Conservation (phyloP, 2,113 vertebrate species). For the Seriola aureovittata region DNA sequence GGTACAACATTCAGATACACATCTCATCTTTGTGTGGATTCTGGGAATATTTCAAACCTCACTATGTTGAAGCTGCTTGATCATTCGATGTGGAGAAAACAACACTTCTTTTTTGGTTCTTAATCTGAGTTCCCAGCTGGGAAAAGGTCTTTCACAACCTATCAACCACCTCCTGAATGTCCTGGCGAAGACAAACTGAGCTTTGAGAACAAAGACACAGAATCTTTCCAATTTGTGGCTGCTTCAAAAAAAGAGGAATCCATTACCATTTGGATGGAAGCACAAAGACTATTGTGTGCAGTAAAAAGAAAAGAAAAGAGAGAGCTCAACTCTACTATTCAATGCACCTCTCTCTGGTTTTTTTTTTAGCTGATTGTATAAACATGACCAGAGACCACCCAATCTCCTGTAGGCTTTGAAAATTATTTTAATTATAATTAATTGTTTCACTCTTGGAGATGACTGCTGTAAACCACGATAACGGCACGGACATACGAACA, state of each 20-base stretch:
- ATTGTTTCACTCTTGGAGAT: constrained; percentile 29
- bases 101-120: constrained; percentile 8
- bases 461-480: not conserved
- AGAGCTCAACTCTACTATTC: not conserved
- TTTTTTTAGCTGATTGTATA: constrained; percentile 23
- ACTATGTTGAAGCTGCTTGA: constrained; percentile 8
- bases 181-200: constrained; percentile 48
- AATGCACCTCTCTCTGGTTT: constrained; percentile 1
- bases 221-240: constrained; percentile 49
- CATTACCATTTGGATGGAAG: constrained; percentile 54
- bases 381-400: not conserved
- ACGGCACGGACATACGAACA: not conserved
- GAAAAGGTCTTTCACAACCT: constrained; percentile 64
- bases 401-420: not conserved
- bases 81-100: constrained; percentile 6
- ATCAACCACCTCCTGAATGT: constrained; percentile 42
- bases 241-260: constrained; percentile 39
- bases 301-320: constrained; percentile 1
- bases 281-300: constrained; percentile 66
- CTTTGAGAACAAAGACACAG: constrained; percentile 51
- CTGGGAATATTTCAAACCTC: constrained; percentile 9
- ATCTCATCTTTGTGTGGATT: constrained; percentile 5
- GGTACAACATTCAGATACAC: not conserved
- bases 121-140: constrained; percentile 22
- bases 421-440: constrained; percentile 39